phyloP scores from a whole-genome alignment of 2,113 vertebrate genomes.

The Mus musculus region GRCm39 chrX:101326501-101327000 shows the following conservation, averaged over 20 bases:
- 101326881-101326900: background rate
- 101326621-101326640: background rate
- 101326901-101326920: background rate
- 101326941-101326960: constrained; percentile 23
- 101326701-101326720: constrained; percentile 10
- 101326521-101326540: background rate
- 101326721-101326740: constrained; percentile 18
- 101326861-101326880: background rate
- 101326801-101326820: background rate
- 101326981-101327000: background rate
- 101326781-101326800: background rate
- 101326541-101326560: constrained; percentile 46
- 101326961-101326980: background rate
- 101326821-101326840: background rate
- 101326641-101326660: background rate
- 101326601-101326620: background rate
- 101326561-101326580: constrained; percentile 17
- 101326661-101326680: background rate
- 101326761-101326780: background rate
- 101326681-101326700: constrained; percentile 12
- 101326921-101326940: background rate
- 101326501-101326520: constrained; percentile 52
- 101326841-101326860: background rate
- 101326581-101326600: background rate
- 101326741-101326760: constrained; percentile 34